Evolutionary conservation across 2,888 invertebrate species (phyloP).

Genomic region (Microplitis deprimator): DNA sequence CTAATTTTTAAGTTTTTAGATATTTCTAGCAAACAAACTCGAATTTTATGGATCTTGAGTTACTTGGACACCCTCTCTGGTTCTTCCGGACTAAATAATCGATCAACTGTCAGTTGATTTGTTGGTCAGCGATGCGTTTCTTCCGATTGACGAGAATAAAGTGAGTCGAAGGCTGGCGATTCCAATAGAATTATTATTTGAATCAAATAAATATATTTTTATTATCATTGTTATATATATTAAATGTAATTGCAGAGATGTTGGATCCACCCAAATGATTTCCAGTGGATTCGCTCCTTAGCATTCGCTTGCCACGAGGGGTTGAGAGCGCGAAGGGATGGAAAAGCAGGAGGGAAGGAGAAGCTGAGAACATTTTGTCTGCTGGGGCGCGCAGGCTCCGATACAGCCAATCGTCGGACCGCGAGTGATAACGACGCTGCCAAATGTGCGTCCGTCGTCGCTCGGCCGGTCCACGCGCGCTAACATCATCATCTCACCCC

Average conservation of each 20-base stretch:
- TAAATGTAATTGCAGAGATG: not conserved
- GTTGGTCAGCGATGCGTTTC: slow-evolving; percentile 10
- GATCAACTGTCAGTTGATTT: not conserved
- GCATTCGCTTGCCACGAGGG: slow-evolving; percentile 36
- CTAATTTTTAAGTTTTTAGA: no score
- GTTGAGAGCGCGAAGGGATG: slow-evolving; percentile 30
- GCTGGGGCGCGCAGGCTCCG: slow-evolving; percentile 68
- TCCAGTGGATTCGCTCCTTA: not conserved
- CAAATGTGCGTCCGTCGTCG: slow-evolving; percentile 68
- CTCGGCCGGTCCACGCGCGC: slow-evolving; percentile 65
- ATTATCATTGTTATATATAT: no score
- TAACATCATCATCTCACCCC: slow-evolving; percentile 57
- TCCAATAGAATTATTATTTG: no score
- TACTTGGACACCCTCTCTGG: slow-evolving; percentile 5
- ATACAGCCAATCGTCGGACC: slow-evolving; percentile 71
- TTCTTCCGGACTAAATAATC: slow-evolving; percentile 18
- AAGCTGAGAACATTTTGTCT: slow-evolving; percentile 46
- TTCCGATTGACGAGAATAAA: not conserved
- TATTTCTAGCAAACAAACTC: not conserved
- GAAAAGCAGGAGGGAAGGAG: slow-evolving; percentile 33
- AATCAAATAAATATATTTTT: no score
- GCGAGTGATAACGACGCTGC: slow-evolving; percentile 69
- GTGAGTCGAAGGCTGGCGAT: not conserved
- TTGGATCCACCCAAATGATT: slow-evolving; percentile 54
- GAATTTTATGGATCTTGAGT: not conserved